Conservation (phyloP, 1,140 invertebrate genomes). For the Drosophila lacertosa region DNA sequence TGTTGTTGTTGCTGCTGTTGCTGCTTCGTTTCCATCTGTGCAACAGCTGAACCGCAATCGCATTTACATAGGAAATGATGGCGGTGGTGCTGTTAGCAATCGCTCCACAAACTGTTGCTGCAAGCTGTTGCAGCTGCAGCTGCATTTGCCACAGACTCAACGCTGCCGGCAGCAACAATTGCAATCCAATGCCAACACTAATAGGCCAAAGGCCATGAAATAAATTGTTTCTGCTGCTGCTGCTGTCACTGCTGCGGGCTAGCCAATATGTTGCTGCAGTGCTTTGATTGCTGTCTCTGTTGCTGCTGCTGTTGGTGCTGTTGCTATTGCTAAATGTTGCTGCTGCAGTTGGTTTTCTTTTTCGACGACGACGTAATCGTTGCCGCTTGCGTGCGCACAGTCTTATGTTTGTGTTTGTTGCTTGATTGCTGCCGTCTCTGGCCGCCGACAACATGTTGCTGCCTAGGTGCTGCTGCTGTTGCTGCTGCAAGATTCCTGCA, state of each 20-base stretch:
- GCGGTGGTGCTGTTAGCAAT: conserved; percentile 47
- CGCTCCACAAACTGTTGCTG: conserved; percentile 32
- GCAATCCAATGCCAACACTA: conserved; percentile 41
- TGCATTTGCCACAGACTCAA: conserved; percentile 36
- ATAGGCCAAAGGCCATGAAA: conserved; percentile 44
- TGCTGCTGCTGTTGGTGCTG: conserved; percentile 36
- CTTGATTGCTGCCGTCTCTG: conserved; percentile 43
- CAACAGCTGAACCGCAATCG: conserved; percentile 39
- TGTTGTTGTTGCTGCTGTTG: conserved; percentile 17
- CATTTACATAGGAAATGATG: conserved; percentile 62
- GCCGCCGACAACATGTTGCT: conserved; percentile 42
- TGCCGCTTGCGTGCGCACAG: conserved; percentile 80
- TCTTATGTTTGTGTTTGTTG: conserved; percentile 75
- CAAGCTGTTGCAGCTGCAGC: conserved; percentile 38
- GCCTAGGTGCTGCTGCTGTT: conserved; percentile 39
- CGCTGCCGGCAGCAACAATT: conserved; percentile 52
- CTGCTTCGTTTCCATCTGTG: conserved; percentile 20
- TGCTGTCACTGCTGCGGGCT: conserved; percentile 47
- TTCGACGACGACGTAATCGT: conserved; percentile 78
- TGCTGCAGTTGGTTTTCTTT: conserved; percentile 68
- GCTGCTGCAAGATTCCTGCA: conserved; percentile 36
- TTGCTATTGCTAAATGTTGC: conserved; percentile 51
- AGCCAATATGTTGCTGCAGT: conserved; percentile 54
- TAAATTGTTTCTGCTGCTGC: conserved; percentile 38
- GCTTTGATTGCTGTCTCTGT: conserved; percentile 57